Evolutionary conservation across 2,888 invertebrate genomes (phyloP).

Genomic region (Chloroclysta siterata): DNA sequence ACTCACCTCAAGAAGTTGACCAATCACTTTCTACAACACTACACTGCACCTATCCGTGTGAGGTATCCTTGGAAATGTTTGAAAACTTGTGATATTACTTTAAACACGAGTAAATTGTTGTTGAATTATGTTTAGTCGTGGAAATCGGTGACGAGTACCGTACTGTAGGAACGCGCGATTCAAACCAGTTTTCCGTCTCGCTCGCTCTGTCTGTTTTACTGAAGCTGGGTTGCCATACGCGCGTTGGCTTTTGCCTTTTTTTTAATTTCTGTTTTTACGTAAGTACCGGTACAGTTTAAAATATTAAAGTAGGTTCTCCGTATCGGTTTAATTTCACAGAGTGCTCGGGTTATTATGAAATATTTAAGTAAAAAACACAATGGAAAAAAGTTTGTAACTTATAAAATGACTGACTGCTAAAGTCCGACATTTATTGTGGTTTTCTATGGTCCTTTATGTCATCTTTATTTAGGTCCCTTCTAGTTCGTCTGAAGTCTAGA

Average conservation of each 20-base stretch:
- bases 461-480: too few relatives aligned
- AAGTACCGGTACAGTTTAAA: neutral
- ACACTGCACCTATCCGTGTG: constrained; percentile 49
- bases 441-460: too few relatives aligned
- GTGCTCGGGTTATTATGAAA: neutral
- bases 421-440: too few relatives aligned
- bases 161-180: constrained; percentile 58
- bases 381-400: too few relatives aligned
- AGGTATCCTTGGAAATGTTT: constrained; percentile 47
- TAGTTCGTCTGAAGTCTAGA: too few relatives aligned
- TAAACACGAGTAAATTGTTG: constrained; percentile 66
- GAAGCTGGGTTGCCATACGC: constrained; percentile 58
- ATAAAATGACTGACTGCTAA: too few relatives aligned
- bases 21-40: constrained; percentile 58
- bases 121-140: constrained; percentile 66
- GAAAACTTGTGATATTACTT: constrained; percentile 53
- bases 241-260: constrained; percentile 8
- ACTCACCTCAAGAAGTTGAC: constrained; percentile 65
- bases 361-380: neutral
- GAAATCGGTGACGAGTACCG: constrained; percentile 62
- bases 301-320: too few relatives aligned
- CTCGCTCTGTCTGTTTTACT: constrained; percentile 65
- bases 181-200: constrained; percentile 72
- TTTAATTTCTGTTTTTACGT: constrained; percentile 6
- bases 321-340: constrained; percentile 19